Base-by-base conservation (phyloP, 2,888 invertebrate genomes). In the Drosophila testacea region DNA sequence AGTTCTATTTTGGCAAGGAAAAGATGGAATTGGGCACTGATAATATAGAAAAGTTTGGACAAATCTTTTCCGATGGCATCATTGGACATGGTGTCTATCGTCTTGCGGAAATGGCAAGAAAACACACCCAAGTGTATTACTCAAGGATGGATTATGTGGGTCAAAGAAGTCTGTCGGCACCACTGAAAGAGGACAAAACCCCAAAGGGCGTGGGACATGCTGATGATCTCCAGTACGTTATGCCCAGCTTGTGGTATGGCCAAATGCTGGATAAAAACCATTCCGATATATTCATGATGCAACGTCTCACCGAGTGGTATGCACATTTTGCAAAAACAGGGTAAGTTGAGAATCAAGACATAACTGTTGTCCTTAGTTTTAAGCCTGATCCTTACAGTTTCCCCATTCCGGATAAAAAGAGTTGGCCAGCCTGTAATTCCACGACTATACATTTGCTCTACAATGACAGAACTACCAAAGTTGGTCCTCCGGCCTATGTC, bases 101-200 rank as follows among this genome's bases (percentile, higher is more conserved):
- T 51, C 92, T 94, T 32, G 94, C 94, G 0, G 93, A 94, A 68
- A 78, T 95, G 62, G 91, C 95, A 52, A 93, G 94, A 0, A 90
- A 93, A 1, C 91, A 93, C 59, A 91, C 92, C 0, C 30, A 68
- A 0, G 94, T 95, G 4, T 95, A 93, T 87, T 95, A 94, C 84
- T 94, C 94, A 83, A 92, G 94, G 70, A 94, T 95, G 79, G 93
- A 93, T 30, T 95, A 94, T 83, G 91, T 94, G 65, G 95, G 95
- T 4, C 91, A 94, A 69, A 93, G 93, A 73, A 94, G 94, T 74
- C 86, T 93, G 56, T 93, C 92, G 6, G 77, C 77, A 0, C 86
- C 83, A 42, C 91, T 93, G 61, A 92, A 93, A 56, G 91, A 92
- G 0, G 90, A 90, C 7, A 93, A 93, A 0, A 92, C 92, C 6